Evolutionary conservation across 2,888 invertebrate species (phyloP), one percentile per base, ranked within the genome.

Genomic region (Euplexia lucipara): DNA sequence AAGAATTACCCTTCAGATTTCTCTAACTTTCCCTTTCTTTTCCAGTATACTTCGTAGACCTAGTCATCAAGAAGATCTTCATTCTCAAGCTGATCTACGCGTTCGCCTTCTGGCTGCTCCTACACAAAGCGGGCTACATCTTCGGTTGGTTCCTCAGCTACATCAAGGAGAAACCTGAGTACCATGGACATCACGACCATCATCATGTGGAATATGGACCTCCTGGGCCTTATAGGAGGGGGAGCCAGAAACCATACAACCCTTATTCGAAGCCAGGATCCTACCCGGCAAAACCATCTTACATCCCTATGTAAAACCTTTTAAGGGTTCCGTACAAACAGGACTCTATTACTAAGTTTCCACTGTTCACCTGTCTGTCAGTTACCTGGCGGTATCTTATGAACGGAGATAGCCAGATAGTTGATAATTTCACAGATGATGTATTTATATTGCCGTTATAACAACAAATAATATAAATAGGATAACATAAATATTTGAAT

Each of bases 61-160:
- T 95, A 9, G 81, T 94, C 5, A 75, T 95, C 3, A 95, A 95
- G 88, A 95, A 95, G 79, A 83, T 95, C 22, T 95, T 95, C 82
- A 78, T 95, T 4, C 84, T 95, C 6, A 95, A 95, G 80, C 71
- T 95, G 71, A 80, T 93, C 3, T 95, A 94, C 81, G 95, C 95
- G 0, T 91, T 95, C 67, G 88, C 92, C 0, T 91, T 95, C 80
- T 94, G 92, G 91, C 69, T 92, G 22, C 85, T 95, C 0, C 84
- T 95, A 1, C 94, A 95, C 86, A 95, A 95, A 66, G 95, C 95
- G 1, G 94, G 95, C 47, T 95, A 94, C 85, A 92, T 95, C 86
- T 86, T 95, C 37, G 78, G 87, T 75, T 95, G 95, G 95, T 93
- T 95, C 81, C 85, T 91, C 57, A 86, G 86, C 78, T 94, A 91